Percentiles rank a stretch among this genome's conserved stretches.
These are phyloP conservation scores for Aythya baeri DNA, from an alignment of 2,113 vertebrate genomes.

Conservation along the genomic window DNA sequence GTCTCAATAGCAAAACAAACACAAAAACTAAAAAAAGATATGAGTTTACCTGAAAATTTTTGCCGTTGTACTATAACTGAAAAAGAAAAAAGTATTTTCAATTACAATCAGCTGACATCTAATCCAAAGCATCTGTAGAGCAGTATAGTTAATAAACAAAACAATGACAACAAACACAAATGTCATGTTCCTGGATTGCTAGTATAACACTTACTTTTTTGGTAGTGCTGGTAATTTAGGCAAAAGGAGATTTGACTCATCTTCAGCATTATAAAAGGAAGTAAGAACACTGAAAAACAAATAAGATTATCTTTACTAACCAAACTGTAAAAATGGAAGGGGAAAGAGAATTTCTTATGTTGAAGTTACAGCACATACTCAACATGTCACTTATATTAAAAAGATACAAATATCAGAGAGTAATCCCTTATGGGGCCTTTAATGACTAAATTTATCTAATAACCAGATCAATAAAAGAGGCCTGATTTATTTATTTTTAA, in stretches of 20 bases:
- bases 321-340: neutral
- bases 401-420: neutral
- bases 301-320: neutral
- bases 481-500: neutral
- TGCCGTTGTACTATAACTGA: slow-evolving; percentile 93
- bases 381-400: rapidly evolving
- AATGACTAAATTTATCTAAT: neutral
- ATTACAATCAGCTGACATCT: neutral
- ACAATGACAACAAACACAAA: neutral
- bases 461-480: neutral
- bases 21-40: rapidly evolving
- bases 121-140: neutral
- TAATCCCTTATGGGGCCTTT: neutral
- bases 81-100: slow-evolving; percentile 11
- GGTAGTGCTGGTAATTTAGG: slow-evolving; percentile 93
- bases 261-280: slow-evolving; percentile 91
- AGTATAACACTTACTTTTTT: slow-evolving; percentile 85
- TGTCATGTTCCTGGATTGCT: neutral
- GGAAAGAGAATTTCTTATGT: neutral
- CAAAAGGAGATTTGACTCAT: slow-evolving; percentile 92
- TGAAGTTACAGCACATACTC: neutral
- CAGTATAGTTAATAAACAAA: neutral
- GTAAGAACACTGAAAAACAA: slow-evolving; percentile 81
- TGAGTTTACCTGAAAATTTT: slow-evolving; percentile 97
- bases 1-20: neutral